Evolutionary conservation across 2,113 vertebrate genomes (phyloP).

Genomic region (Neomonachus schauinslandi): DNA sequence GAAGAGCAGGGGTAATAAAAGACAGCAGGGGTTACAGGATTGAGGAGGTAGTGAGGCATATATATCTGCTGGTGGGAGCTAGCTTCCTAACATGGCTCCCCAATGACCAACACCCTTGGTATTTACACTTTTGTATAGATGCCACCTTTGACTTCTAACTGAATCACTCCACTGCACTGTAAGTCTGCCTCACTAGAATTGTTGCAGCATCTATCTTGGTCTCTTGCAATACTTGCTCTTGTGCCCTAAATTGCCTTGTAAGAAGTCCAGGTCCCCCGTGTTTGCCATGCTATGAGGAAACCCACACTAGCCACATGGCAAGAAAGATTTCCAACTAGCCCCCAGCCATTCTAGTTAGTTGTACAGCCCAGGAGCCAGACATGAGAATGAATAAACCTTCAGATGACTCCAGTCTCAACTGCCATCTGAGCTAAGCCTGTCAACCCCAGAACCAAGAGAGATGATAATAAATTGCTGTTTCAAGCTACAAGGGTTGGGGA

Average conservation of each 20-base stretch:
- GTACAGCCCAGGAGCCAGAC: neutral
- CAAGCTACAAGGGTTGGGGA: neutral
- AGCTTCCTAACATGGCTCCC: neutral
- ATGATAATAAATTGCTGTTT: neutral
- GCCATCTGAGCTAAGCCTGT: neutral
- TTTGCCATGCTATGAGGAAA: neutral
- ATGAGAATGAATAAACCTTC: neutral
- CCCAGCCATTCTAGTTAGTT: neutral
- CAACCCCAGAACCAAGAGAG: neutral
- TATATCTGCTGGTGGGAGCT: neutral
- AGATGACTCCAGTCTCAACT: neutral
- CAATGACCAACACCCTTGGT: neutral
- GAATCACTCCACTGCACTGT: neutral
- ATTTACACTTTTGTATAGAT: neutral
- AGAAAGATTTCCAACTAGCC: neutral
- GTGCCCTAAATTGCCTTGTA: neutral
- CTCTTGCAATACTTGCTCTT: neutral
- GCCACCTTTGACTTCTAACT: neutral
- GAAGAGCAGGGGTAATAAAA: neutral
- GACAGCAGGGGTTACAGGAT: neutral
- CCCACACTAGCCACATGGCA: neutral
- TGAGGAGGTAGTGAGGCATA: neutral
- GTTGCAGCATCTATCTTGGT: neutral
- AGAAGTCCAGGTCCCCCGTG: neutral
- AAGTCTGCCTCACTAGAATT: neutral